A percentile compares a stretch with the other conserved stretches of the same genome.
Evolutionary conservation across 2,888 invertebrate genomes (phyloP).

Genomic region (Drepanosiphum platanoidis): DNA sequence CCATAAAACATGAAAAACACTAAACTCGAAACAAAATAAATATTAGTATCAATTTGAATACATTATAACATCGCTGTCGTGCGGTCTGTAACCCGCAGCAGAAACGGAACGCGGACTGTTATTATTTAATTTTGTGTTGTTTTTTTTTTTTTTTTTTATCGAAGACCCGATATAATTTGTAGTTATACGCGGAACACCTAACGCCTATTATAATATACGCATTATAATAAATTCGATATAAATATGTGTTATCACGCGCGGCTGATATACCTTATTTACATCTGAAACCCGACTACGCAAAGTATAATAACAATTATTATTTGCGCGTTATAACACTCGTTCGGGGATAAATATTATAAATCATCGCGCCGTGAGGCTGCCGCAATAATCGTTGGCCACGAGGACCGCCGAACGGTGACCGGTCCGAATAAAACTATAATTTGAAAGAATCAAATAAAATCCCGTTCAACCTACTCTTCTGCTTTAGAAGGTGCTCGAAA

Average conservation of each 20-base stretch:
- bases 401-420: too few species aligned
- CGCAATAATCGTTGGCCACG: neutral
- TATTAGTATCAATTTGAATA: slow-evolving; percentile 26
- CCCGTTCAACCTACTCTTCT: too few species aligned
- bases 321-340: neutral
- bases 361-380: neutral
- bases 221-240: neutral
- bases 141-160: neutral
- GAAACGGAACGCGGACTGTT: neutral
- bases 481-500: too few species aligned
- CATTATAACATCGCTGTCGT: slow-evolving; percentile 3
- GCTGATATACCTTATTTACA: neutral
- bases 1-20: slow-evolving; percentile 14
- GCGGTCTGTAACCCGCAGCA: neutral
- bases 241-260: neutral
- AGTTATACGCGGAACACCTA: neutral
- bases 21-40: slow-evolving; percentile 17
- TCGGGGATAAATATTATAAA: neutral
- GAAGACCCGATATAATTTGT: neutral
- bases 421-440: too few species aligned
- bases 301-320: neutral
- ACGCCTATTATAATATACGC: neutral
- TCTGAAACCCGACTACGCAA: neutral
- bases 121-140: neutral
- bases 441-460: too few species aligned